phyloP scores from a whole-genome alignment of 2,797 vertebrate genomes.

The Argentina silus region DNA sequence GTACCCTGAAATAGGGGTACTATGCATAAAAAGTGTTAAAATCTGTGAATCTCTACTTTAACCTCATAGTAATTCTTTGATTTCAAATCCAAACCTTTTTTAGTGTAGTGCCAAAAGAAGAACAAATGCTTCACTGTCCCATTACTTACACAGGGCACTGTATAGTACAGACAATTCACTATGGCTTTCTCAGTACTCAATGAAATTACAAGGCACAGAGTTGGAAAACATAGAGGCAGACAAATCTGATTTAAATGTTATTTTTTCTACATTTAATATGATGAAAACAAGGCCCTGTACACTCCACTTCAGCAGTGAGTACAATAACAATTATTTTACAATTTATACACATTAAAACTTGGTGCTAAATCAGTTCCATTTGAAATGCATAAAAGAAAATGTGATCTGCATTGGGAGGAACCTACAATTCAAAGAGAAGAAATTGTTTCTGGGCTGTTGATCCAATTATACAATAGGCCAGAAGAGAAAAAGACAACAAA shows the following conservation, averaged over 20 bases:
- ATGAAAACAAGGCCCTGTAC: constrained; percentile 99
- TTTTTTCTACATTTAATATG: constrained; percentile 97
- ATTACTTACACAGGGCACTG: too few relatives aligned
- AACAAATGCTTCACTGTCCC: too few relatives aligned
- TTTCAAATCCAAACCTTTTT: too few relatives aligned
- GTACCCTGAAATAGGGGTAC: too few relatives aligned
- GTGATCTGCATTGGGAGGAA: constrained; percentile 83
- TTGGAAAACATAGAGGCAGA: constrained; percentile 56
- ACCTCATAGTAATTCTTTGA: too few relatives aligned
- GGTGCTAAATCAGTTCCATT: constrained; percentile 74
- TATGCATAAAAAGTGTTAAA: too few relatives aligned
- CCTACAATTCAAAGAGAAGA: constrained; percentile 77
- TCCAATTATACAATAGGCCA: constrained; percentile 73
- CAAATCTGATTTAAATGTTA: constrained; percentile 75
- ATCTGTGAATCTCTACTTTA: too few relatives aligned
- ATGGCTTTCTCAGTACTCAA: constrained; percentile 5
- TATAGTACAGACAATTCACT: constrained; percentile 12
- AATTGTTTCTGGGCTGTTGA: constrained; percentile 66
- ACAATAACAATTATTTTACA: constrained; percentile 99
- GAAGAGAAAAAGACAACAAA: constrained; percentile 57
- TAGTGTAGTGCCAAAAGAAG: too few relatives aligned
- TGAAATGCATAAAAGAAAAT: constrained; percentile 73
- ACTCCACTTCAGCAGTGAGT: constrained; percentile 96
- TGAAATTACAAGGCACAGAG: constrained; percentile 38
- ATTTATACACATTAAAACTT: constrained; percentile 98